Evolutionary conservation across 2,113 vertebrate genomes (phyloP).

Genomic region (Sebastes schlegelii): DNA sequence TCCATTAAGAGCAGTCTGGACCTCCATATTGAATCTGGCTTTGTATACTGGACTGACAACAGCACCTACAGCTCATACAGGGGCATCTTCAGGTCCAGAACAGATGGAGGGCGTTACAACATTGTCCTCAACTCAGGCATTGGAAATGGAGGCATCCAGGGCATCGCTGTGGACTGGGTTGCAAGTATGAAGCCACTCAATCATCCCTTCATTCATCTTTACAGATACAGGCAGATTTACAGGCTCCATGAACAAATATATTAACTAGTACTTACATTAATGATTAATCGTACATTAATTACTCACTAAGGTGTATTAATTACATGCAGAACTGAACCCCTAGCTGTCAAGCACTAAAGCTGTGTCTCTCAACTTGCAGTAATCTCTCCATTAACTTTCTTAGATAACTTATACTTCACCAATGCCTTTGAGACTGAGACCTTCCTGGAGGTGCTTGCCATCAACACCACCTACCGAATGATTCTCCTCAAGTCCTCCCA

Average conservation of each 20-base stretch:
- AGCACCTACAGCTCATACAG: constrained; percentile 61
- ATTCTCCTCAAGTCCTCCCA: constrained; percentile 89
- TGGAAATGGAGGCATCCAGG: constrained; percentile 76
- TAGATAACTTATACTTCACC: constrained; percentile 96
- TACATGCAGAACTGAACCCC: neutral
- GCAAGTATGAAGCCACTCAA: constrained; percentile 66
- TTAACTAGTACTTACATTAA: neutral
- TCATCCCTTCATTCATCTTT: neutral
- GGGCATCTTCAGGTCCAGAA: constrained; percentile 76
- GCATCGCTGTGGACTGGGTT: constrained; percentile 83
- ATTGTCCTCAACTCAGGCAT: constrained; percentile 69
- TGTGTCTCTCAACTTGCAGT: neutral
- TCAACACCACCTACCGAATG: constrained; percentile 91
- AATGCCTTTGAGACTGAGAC: constrained; percentile 90
- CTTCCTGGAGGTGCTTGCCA: constrained; percentile 89
- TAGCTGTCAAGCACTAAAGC: neutral
- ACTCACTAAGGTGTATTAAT: neutral
- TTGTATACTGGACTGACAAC: constrained; percentile 80
- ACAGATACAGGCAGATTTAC: neutral
- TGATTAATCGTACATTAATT: neutral
- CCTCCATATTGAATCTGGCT: constrained; percentile 77
- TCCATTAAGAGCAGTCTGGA: constrained; percentile 66
- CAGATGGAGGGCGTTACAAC: constrained; percentile 72
- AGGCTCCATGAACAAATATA: neutral
- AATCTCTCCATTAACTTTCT: neutral